Evolutionary conservation across 1,140 invertebrate species (phyloP), one percentile per base, ranked within the genome.

Genomic region (Bicyclus anynana): DNA sequence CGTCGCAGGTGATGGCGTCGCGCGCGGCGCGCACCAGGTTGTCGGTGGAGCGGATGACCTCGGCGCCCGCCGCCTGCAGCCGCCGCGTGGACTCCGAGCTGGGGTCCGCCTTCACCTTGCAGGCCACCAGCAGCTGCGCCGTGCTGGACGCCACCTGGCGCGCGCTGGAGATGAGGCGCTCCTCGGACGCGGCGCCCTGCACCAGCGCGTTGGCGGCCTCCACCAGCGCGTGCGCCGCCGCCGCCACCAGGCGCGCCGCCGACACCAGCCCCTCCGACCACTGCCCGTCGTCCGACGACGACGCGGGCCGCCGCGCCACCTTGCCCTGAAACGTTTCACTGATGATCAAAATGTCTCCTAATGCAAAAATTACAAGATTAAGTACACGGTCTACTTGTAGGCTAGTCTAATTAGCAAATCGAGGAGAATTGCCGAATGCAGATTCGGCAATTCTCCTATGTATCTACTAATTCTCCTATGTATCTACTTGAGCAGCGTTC

Each of bases 221-320:
- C 46, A 99, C 98, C 18, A 99, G 90, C 62, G 96, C 97, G 83
- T 99, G 98, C 0, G 98, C 99, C 0, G 98, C 98, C 0, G 98
- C 98, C 0, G 98, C 98, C 0, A 99, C 98, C 59, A 98, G 90
- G 60, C 97, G 91, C 1, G 98, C 97, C 0, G 98, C 98, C 0
- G 97, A 99, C 27, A 99, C 96, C 2, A 99, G 90, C 2, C 98
- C 98, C 88, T 99, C 97, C 0, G 97, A 99, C 98, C 98, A 99
- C 76, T 99, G 98, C 0, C 97, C 98, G 89, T 99, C 98, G 78
- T 99, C 97, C 0, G 95, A 97, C 23, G 94, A 95, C 12, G 93
- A 94, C 14, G 93, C 84, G 1, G 95, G 95, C 51, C 92, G 93
- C 12, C 94, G 90, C 0, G 95, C 94, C 20, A 98, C 94, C 89